Base-by-base conservation (phyloP, 2,797 vertebrate genomes). In the Steatocranus sp. region DNA sequence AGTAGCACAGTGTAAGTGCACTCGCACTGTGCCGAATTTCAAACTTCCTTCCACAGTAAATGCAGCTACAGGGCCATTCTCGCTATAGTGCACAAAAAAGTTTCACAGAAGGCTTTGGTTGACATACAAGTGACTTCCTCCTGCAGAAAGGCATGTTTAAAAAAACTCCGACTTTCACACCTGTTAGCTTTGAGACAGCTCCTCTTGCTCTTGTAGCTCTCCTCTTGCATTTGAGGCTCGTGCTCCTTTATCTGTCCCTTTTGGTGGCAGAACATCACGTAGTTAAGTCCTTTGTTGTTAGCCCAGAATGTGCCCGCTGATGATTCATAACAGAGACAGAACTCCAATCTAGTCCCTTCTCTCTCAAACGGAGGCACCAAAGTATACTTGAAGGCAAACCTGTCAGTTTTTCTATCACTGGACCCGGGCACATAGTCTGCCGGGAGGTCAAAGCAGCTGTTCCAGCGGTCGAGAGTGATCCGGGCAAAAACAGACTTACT, bases 261-360 rank as follows among this genome's bases (percentile, higher is more conserved):
- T 95, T 96, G 97, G 87, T 97, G 96, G 90, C 97, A 99, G 93
- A 97, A 96, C 80, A 99, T 75, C 56, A 96, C 94, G 74, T 98
- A 99, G 96, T 99, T 99, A 87, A 95, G 93, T 23, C 95, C 96
- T 3, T 95, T 89, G 77, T 99, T 99, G 89, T 98, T 99, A 85
- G 97, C 97, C 99, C 99, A 99, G 94, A 98, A 99, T 30, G 93
- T 97, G 73, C 97, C 98, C 50, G 79, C 20, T 0, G 96, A 90
- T 14, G 97, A 98, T 82, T 99, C 97, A 1, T 99, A 99, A 18
- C 98, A 96, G 88, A 99, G 97, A 81, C 98, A 99, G 94, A 99
- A 97, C 88, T 99, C 98, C 90, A 99, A 82, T 82, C 96, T 96
- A 78, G 91, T 90, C 49, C 97, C 98, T 46, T 97, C 96, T 86